Percentiles rank a stretch among this genome's conserved stretches.
Evolutionary conservation across 2,113 vertebrate genomes (phyloP).

Genomic region (Saguinus imperator): DNA sequence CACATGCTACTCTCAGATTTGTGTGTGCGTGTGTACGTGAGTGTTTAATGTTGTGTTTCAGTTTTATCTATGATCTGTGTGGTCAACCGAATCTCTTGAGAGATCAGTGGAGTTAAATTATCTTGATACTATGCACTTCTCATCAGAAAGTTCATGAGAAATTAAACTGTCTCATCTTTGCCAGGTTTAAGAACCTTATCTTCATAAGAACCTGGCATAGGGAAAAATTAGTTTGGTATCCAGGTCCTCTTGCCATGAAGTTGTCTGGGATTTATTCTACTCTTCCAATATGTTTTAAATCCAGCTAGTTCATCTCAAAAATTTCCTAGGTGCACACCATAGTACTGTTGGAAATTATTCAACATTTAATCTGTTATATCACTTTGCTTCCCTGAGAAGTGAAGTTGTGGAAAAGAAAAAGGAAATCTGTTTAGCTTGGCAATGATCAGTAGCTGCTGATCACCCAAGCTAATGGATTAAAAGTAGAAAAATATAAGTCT

Average conservation of each 20-base stretch:
- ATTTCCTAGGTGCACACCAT: background rate
- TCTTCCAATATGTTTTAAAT: background rate
- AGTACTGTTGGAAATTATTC: background rate
- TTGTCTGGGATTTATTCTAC: background rate
- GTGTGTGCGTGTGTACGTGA: background rate
- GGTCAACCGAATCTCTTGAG: background rate
- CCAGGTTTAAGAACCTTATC: background rate
- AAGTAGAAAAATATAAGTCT: background rate
- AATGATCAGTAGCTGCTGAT: background rate
- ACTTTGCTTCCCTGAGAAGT: background rate
- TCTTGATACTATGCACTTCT: constrained; percentile 2
- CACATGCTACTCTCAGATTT: background rate
- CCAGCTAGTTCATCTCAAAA: background rate
- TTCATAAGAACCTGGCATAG: background rate
- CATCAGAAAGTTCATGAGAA: too few relatives aligned
- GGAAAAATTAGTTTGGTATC: background rate
- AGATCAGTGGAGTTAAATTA: background rate
- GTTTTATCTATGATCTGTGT: background rate
- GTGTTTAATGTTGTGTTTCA: background rate
- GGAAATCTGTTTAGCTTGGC: background rate
- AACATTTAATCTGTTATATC: background rate
- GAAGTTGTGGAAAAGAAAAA: background rate
- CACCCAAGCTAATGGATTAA: background rate
- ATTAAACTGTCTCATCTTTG: background rate
- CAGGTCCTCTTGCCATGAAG: background rate